phyloP scores from a whole-genome alignment of 2,888 invertebrate species.

The Therioaphis trifolii region DNA sequence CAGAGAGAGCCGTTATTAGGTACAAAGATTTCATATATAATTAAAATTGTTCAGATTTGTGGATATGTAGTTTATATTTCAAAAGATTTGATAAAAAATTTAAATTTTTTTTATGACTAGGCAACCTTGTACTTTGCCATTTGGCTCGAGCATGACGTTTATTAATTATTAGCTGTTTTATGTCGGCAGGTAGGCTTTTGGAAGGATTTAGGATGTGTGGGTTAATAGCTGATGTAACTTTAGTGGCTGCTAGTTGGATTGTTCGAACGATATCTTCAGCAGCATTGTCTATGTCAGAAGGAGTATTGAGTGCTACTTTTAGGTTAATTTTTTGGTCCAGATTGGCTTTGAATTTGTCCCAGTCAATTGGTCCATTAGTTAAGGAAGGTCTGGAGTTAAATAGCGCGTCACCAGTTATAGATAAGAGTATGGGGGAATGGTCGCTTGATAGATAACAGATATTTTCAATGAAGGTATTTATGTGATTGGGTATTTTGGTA shows the following conservation, averaged over 20 bases:
- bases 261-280: not conserved
- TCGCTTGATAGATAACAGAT: conserved; percentile 22
- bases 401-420: not conserved
- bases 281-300: not conserved
- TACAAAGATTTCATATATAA: conserved; percentile 21
- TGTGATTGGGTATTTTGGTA: not conserved
- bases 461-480: not conserved
- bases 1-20: too few species aligned
- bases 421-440: not conserved
- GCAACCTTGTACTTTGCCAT: too few species aligned
- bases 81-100: conserved; percentile 24
- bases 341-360: conserved; percentile 21
- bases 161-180: too few species aligned
- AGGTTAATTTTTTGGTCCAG: conserved; percentile 9
- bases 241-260: conserved; percentile 14
- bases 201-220: not conserved
- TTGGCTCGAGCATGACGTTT: too few species aligned
- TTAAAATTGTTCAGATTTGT: conserved; percentile 17
- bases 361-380: conserved; percentile 5
- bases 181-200: not conserved
- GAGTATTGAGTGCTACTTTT: conserved; percentile 4
- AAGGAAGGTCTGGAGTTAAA: too few species aligned
- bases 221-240: not conserved
- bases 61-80: not conserved
- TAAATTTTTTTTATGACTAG: conserved; percentile 29